A percentile compares a stretch with the other conserved stretches of the same genome.
Conservation (phyloP, 2,888 invertebrate genomes). For the Tachina lurida region DNA sequence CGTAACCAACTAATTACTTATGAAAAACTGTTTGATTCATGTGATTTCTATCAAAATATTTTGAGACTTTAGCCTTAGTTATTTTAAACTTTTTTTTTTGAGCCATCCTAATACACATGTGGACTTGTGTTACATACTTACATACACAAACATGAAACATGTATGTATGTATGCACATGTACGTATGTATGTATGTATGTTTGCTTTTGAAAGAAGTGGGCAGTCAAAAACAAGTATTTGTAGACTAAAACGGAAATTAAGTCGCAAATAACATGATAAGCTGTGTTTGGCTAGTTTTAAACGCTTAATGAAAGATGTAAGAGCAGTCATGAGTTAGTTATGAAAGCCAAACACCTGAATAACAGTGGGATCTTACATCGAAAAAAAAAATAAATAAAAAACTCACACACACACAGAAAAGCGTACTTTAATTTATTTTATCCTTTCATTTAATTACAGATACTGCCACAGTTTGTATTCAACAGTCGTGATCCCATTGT, state of each 20-base stretch:
- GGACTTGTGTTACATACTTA: too few species aligned
- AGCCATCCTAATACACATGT: background rate
- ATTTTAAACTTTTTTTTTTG: too few species aligned
- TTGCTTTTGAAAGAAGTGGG: conserved; percentile 14
- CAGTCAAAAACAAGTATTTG: conserved; percentile 39
- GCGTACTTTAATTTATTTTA: conserved; percentile 5
- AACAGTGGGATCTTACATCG: background rate
- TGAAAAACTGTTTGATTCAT: too few species aligned
- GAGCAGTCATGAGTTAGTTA: background rate
- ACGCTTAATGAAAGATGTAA: conserved; percentile 30
- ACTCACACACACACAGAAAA: background rate
- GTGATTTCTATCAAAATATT: background rate
- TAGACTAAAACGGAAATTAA: conserved; percentile 75
- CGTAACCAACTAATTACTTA: too few species aligned
- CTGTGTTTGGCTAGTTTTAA: conserved; percentile 34
- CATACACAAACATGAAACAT: too few species aligned
- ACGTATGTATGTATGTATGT: background rate
- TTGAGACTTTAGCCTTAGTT: background rate
- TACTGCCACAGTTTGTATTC: conserved; percentile 95
- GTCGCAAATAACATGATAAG: conserved; percentile 72
- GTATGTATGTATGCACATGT: too few species aligned
- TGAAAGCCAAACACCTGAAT: conserved; percentile 32
- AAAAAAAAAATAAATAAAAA: background rate
- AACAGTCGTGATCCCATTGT: conserved; percentile 99
- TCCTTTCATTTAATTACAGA: conserved; percentile 81